Conservation (phyloP, 2,888 invertebrate genomes). For the Celastrina argiolus region DNA sequence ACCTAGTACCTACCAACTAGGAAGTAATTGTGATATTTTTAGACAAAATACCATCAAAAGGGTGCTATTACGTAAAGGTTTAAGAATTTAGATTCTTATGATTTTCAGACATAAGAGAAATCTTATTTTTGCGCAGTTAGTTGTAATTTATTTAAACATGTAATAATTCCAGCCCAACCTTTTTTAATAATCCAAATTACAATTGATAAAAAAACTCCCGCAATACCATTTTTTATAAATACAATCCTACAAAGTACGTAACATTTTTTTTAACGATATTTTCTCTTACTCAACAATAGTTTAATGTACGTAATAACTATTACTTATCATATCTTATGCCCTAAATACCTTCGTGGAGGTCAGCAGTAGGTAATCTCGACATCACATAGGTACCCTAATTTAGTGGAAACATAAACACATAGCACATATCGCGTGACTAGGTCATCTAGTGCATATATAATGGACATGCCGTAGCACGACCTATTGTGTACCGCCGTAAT, state of each 20-base stretch:
- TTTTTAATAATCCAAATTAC: too few relatives aligned
- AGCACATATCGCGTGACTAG: slow-evolving; percentile 32
- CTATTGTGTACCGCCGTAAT: slow-evolving; percentile 15
- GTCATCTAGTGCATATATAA: slow-evolving; percentile 23
- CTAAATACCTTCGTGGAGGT: background rate
- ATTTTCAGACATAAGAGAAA: background rate
- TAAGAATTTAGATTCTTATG: background rate
- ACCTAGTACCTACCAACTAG: background rate
- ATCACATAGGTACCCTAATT: slow-evolving; percentile 15
- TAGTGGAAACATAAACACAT: slow-evolving; percentile 20
- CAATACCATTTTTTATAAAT: too few relatives aligned
- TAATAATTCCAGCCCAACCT: background rate
- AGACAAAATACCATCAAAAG: background rate
- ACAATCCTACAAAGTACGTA: background rate
- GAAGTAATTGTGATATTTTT: background rate
- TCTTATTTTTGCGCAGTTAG: background rate
- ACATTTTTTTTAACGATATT: background rate
- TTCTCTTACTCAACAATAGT: background rate
- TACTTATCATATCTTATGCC: background rate
- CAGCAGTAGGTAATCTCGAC: slow-evolving; percentile 3
- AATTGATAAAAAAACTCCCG: background rate
- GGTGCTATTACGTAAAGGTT: background rate
- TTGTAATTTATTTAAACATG: background rate
- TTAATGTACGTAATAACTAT: background rate
- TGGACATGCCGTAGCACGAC: slow-evolving; percentile 17